Conservation (phyloP, 2,888 invertebrate species). For the Teleogryllus oceanicus region DNA sequence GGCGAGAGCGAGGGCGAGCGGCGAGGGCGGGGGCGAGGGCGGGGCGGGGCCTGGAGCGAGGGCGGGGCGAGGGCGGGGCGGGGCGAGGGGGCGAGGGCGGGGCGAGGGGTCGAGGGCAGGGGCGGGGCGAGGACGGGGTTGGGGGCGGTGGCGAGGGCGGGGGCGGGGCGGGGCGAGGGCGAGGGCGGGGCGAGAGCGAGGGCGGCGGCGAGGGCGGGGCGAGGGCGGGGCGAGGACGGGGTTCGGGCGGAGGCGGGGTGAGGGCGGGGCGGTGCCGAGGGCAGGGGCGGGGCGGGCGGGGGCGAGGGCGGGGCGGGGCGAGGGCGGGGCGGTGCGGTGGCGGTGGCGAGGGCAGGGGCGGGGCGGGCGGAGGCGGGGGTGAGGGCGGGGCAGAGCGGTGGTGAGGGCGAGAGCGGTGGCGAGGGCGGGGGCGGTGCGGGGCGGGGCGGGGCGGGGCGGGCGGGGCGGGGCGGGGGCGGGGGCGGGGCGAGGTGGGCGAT, state of each 20-base stretch:
- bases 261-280: too few relatives aligned
- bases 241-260: too few relatives aligned
- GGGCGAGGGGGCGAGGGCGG: not conserved
- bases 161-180: not conserved
- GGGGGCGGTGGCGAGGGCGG: too few relatives aligned
- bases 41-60: not conserved
- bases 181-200: not conserved
- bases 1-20: too few relatives aligned
- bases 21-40: too few relatives aligned
- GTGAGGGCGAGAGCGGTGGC: not conserved
- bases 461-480: not conserved
- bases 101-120: too few relatives aligned
- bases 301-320: not conserved
- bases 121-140: too few relatives aligned
- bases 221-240: too few relatives aligned
- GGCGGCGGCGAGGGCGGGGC: not conserved
- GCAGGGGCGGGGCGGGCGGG: not conserved
- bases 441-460: too few relatives aligned
- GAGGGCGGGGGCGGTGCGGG: too few relatives aligned
- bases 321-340: too few relatives aligned
- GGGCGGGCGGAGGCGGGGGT: not conserved
- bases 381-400: not conserved
- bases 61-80: not conserved
- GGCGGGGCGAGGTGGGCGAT: not conserved
- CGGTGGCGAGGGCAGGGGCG: too few relatives aligned